phyloP scores from a whole-genome alignment of 2,113 vertebrate genomes.

The Phyllostomus hastatus region DNA sequence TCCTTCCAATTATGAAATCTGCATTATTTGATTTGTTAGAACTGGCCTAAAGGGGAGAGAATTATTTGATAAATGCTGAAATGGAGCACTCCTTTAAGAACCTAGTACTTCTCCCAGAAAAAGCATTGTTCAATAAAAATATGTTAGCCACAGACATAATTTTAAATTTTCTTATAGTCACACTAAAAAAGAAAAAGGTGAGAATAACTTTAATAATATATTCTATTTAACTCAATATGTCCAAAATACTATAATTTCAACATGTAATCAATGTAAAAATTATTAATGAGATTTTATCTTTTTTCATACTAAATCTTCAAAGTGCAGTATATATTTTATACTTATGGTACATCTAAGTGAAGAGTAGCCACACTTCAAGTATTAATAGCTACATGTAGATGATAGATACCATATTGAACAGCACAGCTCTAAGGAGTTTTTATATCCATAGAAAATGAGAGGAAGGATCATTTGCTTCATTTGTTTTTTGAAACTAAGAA shows the following conservation, averaged over 20 bases:
- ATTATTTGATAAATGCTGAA: constrained; percentile 45
- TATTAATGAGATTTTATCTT: background rate
- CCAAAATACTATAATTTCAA: constrained; percentile 22
- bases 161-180: background rate
- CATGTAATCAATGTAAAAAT: constrained; percentile 24
- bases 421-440: background rate
- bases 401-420: constrained; percentile 12
- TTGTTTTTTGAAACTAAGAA: background rate
- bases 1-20: constrained; percentile 66
- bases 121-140: constrained; percentile 8
- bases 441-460: constrained; percentile 5
- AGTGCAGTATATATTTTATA: background rate
- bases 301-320: constrained; percentile 33
- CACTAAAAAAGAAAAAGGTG: background rate
- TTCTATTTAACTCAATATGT: background rate
- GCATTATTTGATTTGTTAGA: constrained; percentile 62
- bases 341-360: background rate
- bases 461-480: background rate
- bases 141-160: background rate
- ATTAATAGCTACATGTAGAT: background rate
- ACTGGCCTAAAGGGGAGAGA: constrained; percentile 46
- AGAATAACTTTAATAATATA: constrained; percentile 9
- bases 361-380: background rate
- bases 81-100: background rate
- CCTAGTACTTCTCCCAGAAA: background rate